Percentiles rank a stretch among this genome's conserved stretches.
Evolutionary conservation across 2,797 vertebrate genomes (phyloP).

Genomic region (Manis crassicaudata): DNA sequence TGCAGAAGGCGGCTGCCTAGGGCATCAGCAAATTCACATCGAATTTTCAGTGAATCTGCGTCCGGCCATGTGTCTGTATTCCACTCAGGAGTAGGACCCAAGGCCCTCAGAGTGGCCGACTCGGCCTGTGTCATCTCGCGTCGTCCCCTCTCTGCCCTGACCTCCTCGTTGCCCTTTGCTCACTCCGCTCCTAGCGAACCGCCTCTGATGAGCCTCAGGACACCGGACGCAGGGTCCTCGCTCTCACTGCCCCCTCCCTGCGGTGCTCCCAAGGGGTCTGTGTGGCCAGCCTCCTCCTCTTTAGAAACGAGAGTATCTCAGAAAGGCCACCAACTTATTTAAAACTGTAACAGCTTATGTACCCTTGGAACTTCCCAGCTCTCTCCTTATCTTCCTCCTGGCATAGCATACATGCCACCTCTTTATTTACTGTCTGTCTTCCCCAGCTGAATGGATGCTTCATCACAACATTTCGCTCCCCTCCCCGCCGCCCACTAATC

Average conservation of each 20-base stretch:
- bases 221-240: background rate
- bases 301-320: background rate
- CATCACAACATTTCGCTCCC: background rate
- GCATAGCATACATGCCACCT: background rate
- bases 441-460: background rate
- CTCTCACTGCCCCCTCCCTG: background rate
- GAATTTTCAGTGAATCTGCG: background rate
- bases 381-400: background rate
- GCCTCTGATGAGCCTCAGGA: background rate
- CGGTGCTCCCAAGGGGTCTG: background rate
- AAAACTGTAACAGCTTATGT: background rate
- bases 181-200: background rate
- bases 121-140: background rate
- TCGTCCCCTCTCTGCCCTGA: background rate
- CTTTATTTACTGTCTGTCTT: background rate
- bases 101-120: background rate
- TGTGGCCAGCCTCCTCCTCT: background rate
- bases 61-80: background rate
- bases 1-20: background rate
- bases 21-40: background rate
- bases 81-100: background rate
- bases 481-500: background rate
- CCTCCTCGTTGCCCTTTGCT: background rate
- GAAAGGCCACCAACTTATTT: background rate
- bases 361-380: background rate